These are phyloP conservation scores for Watsonalla cultraria DNA, from an alignment of 2,888 invertebrate genomes.

Conservation along the genomic window DNA sequence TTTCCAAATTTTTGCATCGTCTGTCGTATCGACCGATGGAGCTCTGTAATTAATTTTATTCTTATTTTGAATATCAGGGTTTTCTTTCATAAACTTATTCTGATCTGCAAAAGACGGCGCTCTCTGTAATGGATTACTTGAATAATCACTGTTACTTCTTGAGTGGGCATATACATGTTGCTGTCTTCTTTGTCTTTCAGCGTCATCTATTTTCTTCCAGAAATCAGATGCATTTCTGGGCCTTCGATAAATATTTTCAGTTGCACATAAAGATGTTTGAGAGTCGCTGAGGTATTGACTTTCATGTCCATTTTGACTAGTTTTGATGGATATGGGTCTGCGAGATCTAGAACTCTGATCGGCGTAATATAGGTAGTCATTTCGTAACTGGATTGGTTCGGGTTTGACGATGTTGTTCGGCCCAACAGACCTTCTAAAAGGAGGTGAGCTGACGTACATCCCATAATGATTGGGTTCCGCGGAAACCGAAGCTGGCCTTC, in stretches of 20 bases:
- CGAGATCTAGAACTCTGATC: slow-evolving; percentile 86
- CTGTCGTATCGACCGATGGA: slow-evolving; percentile 52
- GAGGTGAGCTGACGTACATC: slow-evolving; percentile 57
- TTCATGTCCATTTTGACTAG: slow-evolving; percentile 62
- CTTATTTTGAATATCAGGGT: slow-evolving; percentile 47
- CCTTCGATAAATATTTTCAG: slow-evolving; percentile 50
- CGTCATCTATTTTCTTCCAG: slow-evolving; percentile 81
- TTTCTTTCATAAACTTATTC: slow-evolving; percentile 37
- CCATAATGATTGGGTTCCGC: slow-evolving; percentile 73
- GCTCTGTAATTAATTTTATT: slow-evolving; percentile 45
- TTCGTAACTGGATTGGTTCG: slow-evolving; percentile 57
- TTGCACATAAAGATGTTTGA: slow-evolving; percentile 54
- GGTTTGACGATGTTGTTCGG: slow-evolving; percentile 52
- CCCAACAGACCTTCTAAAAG: slow-evolving; percentile 58
- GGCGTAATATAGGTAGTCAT: slow-evolving; percentile 82
- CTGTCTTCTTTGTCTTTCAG: slow-evolving; percentile 59
- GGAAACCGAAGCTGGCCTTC: slow-evolving; percentile 70
- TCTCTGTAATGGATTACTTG: slow-evolving; percentile 41
- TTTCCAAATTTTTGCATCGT: slow-evolving; percentile 70
- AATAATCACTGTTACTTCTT: slow-evolving; percentile 61
- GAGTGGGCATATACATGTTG: slow-evolving; percentile 52
- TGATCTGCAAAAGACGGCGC: slow-evolving; percentile 37
- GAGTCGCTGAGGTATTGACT: slow-evolving; percentile 74
- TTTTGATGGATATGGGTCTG: slow-evolving; percentile 84
- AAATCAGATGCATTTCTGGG: slow-evolving; percentile 80